These are phyloP conservation scores for Polyergus mexicanus DNA, from an alignment of 1,140 invertebrate species.

Conservation along the genomic window DNA sequence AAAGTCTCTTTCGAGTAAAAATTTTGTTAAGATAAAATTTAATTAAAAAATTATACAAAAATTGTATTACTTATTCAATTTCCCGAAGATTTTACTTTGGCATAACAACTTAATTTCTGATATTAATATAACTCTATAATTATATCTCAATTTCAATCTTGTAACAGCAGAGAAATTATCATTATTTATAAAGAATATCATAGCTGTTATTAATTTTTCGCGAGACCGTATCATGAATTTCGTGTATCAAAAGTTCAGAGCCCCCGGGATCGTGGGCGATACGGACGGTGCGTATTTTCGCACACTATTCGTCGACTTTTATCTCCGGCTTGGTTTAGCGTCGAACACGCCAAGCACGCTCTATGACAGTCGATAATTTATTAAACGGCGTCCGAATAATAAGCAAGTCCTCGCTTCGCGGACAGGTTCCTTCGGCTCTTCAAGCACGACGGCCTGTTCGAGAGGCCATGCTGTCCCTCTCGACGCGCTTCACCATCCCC, in stretches of 20 bases:
- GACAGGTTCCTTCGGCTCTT: slow-evolving; percentile 39
- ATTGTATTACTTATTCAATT: not conserved
- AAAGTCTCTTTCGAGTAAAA: not conserved
- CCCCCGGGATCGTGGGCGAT: not conserved
- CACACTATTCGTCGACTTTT: not conserved
- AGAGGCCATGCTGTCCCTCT: slow-evolving; percentile 64
- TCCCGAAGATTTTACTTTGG: too few relatives aligned
- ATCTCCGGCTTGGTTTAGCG: not conserved
- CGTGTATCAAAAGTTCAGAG: slow-evolving; percentile 19
- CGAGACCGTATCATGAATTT: not conserved
- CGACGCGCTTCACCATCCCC: slow-evolving; percentile 33
- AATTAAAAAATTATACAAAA: not conserved
- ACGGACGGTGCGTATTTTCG: not conserved
- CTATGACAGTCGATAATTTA: slow-evolving; percentile 56
- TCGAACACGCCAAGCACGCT: slow-evolving; percentile 20
- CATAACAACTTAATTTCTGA: too few relatives aligned
- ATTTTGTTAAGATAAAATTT: slow-evolving; percentile 12
- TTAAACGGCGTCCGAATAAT: slow-evolving; percentile 57
- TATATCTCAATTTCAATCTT: not conserved
- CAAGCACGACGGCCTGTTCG: slow-evolving; percentile 48
- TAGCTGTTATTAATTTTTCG: not conserved
- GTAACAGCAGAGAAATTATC: not conserved
- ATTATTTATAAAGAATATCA: too few relatives aligned
- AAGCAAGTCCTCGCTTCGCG: slow-evolving; percentile 46
- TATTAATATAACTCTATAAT: too few relatives aligned